Base-by-base conservation (phyloP, 2,888 invertebrate genomes). In the Oegoconia quadripuncta region DNA sequence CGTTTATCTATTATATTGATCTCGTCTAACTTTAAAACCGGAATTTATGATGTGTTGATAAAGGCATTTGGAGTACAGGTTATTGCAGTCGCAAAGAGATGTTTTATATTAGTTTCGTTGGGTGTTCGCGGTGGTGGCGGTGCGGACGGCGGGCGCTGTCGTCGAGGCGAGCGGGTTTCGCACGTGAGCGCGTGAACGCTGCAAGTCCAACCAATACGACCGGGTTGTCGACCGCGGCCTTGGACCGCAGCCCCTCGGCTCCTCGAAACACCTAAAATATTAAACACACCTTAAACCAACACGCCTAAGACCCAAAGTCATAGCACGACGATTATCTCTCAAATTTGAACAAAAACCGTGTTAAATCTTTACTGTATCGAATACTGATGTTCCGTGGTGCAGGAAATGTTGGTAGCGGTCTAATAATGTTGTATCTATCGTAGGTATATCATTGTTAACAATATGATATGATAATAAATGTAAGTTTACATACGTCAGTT, bases 161-260 rank as follows among this genome's bases (percentile, higher is more conserved):
- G 34, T 27, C 34, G 75, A 74, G 75, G 76, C 69, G 61, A 80
- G 72, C 74, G 70, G 67, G 76, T 76, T 79, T 72, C 71, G 74
- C 80, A 77, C 79, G 78, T 76, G 79, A 37, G 20, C 34, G 74
- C 62, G n/a, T n/a, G n/a, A n/a, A n/a, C 60, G 60, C 64, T 65
- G 68, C 65, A 59, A 62, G 55, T 50, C 57, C 53, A 60, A 54
- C 52, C 59, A n/a, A n/a, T n/a, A n/a, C n/a, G n/a, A n/a, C 55
- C 70, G 67, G 81, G 82, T 82, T 81, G 78, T 73, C 78, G 81
- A 82, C 82, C 62, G 48, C 71, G 76, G 72, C 82, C 79, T 83
- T 82, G 80, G 63, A 59, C 57, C 71, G 55, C 65, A 70, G 69
- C 66, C 74, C 72, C 74, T 68, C 55, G 52, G 44, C 48, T 49